A percentile compares a stretch with the other conserved stretches of the same genome.
Evolutionary conservation across 2,888 invertebrate species (phyloP).

Genomic region (Nebria salina): DNA sequence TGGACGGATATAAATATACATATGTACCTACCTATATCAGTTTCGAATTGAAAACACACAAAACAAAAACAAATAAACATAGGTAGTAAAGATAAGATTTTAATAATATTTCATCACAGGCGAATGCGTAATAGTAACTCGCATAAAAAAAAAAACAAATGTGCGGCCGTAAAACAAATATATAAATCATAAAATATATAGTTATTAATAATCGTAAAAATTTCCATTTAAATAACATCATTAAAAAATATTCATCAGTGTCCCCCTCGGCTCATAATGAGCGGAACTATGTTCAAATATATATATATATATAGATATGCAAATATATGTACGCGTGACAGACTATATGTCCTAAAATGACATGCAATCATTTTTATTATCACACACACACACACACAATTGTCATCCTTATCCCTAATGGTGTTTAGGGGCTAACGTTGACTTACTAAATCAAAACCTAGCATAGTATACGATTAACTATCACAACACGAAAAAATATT

Average conservation of each 20-base stretch:
- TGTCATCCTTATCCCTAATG: slow-evolving; percentile 17
- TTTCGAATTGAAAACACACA: too few relatives aligned
- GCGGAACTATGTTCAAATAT: slow-evolving; percentile 43
- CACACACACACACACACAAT: background rate
- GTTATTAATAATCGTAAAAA: slow-evolving; percentile 3
- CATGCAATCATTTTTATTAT: slow-evolving; percentile 38
- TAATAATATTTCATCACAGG: too few relatives aligned
- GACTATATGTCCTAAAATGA: slow-evolving; percentile 41
- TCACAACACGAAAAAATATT: slow-evolving; percentile 32
- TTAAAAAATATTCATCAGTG: slow-evolving; percentile 43
- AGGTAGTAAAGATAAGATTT: too few relatives aligned
- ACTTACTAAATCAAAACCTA: slow-evolving; percentile 27
- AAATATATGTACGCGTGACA: slow-evolving; percentile 20
- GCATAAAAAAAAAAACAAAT: too few relatives aligned
- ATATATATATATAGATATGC: slow-evolving; percentile 27
- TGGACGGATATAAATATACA: too few relatives aligned
- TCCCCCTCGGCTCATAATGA: slow-evolving; percentile 32
- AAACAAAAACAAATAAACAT: too few relatives aligned
- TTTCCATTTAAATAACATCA: slow-evolving; percentile 46
- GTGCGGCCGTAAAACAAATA: too few relatives aligned
- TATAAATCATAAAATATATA: background rate
- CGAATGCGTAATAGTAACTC: too few relatives aligned
- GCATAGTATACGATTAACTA: slow-evolving; percentile 12
- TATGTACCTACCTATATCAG: too few relatives aligned
- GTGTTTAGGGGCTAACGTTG: slow-evolving; percentile 20